Evolutionary conservation across 2,888 invertebrate species (phyloP), one percentile per base, ranked within the genome.

Genomic region (Timema podura): DNA sequence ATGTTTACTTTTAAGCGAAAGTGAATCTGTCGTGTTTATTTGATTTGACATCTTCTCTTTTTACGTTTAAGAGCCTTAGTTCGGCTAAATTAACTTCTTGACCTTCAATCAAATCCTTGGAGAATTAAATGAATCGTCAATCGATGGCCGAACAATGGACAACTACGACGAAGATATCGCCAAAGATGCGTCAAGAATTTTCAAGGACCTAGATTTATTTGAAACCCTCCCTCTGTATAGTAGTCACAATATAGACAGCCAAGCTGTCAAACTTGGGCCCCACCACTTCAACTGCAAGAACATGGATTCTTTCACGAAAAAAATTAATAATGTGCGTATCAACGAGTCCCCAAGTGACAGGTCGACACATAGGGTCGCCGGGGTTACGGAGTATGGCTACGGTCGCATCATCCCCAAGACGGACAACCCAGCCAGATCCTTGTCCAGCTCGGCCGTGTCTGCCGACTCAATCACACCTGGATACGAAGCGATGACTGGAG

Each of bases 381-480:
- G 65, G 61, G 70, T 65, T 15, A 70, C 73, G 64, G 79, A 81
- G 74, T 75, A 80, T 5, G 78, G 80, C 71, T 82, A 83, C 74
- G 81, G 81, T 16, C 78, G 81, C 47, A 81, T 82, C 66, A 75
- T 78, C 71, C 77, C 77, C 15, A 82, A 81, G 77, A 73, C 79
- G 15, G 75, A 75, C 57, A 59, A 67, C 15, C 74, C 72, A 66
- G 73, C 72, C 15, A 71, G 74, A 57, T 74, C 74, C 10, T 51
- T 73, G 67, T 73, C 75, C n/a, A 74, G 73, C 49, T 68, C 72
- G 6, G 70, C 68, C 45, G 67, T 65, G 47, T 68, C 70, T 16
- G 68, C 16, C 15, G 66, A 65, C 45, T 30, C 65, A 13, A 64
- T 67, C 16, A 66, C 72, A 44, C 72, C 73, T 46, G 69, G 69